phyloP scores from a whole-genome alignment of 1,140 invertebrate species.

The Phymorhynchus buccinoides region DNA sequence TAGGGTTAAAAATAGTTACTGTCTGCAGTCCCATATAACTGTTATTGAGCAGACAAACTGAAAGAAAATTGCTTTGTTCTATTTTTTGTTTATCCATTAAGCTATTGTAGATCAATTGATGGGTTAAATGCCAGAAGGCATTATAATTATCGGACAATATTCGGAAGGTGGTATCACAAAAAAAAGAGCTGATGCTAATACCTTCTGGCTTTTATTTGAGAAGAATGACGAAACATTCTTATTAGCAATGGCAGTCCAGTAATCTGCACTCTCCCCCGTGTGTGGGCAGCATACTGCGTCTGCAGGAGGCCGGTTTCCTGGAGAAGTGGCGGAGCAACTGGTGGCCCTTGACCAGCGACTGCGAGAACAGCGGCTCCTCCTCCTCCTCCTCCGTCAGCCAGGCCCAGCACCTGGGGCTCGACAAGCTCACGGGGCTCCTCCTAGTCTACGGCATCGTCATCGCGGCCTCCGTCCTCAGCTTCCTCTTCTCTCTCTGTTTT shows the following conservation, averaged over 20 bases:
- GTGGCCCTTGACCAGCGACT: slow-evolving; percentile 49
- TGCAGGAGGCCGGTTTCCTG: slow-evolving; percentile 61
- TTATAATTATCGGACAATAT: background rate
- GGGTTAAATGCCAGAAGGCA: background rate
- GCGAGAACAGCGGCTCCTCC: slow-evolving; percentile 23
- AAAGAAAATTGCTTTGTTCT: too few species aligned
- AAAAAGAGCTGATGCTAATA: too few species aligned
- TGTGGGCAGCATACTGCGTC: slow-evolving; percentile 52
- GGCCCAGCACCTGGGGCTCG: slow-evolving; percentile 48
- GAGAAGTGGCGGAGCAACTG: slow-evolving; percentile 54
- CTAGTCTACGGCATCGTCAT: slow-evolving; percentile 45
- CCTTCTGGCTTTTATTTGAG: too few species aligned
- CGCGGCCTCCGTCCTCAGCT: background rate
- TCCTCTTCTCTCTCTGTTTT: background rate
- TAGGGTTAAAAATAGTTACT: too few species aligned
- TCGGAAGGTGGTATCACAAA: background rate
- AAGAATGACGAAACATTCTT: background rate
- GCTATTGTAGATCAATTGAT: background rate
- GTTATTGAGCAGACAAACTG: too few species aligned
- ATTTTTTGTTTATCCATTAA: too few species aligned
- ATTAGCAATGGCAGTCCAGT: too few species aligned
- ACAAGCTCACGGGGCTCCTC: slow-evolving; percentile 55
- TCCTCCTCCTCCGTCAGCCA: slow-evolving; percentile 36
- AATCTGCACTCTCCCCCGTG: background rate
- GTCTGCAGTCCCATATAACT: too few species aligned